These are phyloP conservation scores for Trichopria drosophilae DNA, from an alignment of 2,888 invertebrate genomes.

Conservation along the genomic window DNA sequence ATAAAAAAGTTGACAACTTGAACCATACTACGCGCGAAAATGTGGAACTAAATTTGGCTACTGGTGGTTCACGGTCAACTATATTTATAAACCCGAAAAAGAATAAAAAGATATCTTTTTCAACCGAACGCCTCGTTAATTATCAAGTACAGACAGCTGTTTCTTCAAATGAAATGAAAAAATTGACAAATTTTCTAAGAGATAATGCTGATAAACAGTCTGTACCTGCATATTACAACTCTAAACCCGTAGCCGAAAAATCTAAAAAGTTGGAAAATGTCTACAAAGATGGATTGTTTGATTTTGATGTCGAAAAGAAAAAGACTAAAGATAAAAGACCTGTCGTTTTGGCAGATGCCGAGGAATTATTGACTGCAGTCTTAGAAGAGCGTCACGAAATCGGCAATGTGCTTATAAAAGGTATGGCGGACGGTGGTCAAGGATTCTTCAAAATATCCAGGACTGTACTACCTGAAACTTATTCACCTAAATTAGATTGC, in stretches of 20 bases:
- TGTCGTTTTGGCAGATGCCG: slow-evolving; percentile 4
- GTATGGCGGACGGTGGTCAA: slow-evolving; percentile 2
- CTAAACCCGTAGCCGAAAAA: slow-evolving; percentile 2
- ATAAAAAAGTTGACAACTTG: no score
- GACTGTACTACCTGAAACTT: slow-evolving; percentile 4
- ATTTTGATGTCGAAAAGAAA: background rate
- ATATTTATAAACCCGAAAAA: background rate
- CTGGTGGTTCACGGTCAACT: background rate
- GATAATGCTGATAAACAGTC: slow-evolving; percentile 6
- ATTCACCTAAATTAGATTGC: slow-evolving; percentile 4
- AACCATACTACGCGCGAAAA: background rate
- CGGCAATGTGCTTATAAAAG: background rate
- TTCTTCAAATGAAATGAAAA: slow-evolving; percentile 3
- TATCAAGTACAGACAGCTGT: slow-evolving; percentile 4
- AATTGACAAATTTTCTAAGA: slow-evolving; percentile 5
- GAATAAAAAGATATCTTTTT: background rate
- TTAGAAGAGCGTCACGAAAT: background rate
- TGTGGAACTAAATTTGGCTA: background rate
- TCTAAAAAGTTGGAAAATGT: slow-evolving; percentile 7
- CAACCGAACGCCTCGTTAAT: background rate
- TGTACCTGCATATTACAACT: slow-evolving; percentile 1
- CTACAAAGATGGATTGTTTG: slow-evolving; percentile 3
- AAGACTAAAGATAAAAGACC: slow-evolving; percentile 2
- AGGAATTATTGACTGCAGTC: slow-evolving; percentile 5
- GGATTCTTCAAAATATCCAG: slow-evolving; percentile 5